Evolutionary conservation across 2,888 invertebrate genomes (phyloP).

Genomic region (Drosophila gaucha): DNA sequence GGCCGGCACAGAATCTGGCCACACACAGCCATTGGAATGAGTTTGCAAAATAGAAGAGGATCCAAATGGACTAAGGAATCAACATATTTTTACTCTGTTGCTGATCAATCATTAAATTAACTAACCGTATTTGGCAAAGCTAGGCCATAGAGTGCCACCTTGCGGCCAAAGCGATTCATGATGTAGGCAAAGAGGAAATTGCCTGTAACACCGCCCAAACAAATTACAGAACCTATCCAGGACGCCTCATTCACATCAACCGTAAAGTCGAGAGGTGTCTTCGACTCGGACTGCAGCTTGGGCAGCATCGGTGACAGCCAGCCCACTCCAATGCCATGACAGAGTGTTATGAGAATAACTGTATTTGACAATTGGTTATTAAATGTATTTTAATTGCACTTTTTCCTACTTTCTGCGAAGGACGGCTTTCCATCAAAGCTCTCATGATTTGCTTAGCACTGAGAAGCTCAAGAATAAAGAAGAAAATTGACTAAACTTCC

Average conservation of each 20-base stretch:
- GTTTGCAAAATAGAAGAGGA: conserved; percentile 76
- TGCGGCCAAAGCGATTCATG: conserved; percentile 79
- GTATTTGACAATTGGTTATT: conserved; percentile 3
- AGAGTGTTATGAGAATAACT: conserved; percentile 80
- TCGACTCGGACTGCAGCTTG: conserved; percentile 60
- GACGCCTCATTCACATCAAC: conserved; percentile 79
- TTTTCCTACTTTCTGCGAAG: too few relatives aligned
- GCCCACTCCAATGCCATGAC: conserved; percentile 81
- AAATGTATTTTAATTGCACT: neutral
- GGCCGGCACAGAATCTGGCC: conserved; percentile 78
- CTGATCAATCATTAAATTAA: too few relatives aligned
- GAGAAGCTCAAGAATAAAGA: too few relatives aligned
- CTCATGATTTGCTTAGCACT: neutral
- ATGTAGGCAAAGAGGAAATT: conserved; percentile 77
- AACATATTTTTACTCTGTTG: neutral
- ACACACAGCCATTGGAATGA: conserved; percentile 78
- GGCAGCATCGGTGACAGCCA: conserved; percentile 82
- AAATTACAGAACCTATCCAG: conserved; percentile 81
- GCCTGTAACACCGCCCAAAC: conserved; percentile 80
- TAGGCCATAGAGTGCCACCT: conserved; percentile 73
- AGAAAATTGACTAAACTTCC: too few relatives aligned
- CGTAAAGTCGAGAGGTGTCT: conserved; percentile 73
- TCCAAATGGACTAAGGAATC: conserved; percentile 78
- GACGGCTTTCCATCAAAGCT: neutral
- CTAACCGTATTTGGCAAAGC: conserved; percentile 73